These are phyloP conservation scores for Heliconius charithonia DNA, from an alignment of 2,888 invertebrate genomes.

Conservation along the genomic window DNA sequence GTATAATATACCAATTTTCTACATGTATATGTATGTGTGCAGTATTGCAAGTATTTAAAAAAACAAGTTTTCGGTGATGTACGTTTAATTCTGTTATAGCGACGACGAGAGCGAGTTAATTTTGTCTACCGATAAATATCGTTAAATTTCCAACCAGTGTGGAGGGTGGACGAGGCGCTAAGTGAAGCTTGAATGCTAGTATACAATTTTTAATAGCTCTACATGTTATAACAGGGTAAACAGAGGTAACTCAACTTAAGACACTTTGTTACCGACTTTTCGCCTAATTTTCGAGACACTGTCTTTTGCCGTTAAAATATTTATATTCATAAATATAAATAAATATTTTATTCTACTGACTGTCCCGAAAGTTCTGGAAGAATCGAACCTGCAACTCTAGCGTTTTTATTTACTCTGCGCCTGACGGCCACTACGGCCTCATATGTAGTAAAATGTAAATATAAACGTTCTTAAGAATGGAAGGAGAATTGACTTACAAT, in stretches of 20 bases:
- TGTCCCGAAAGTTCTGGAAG: too few species aligned
- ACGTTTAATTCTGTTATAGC: not conserved
- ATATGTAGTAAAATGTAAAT: too few species aligned
- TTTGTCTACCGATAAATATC: not conserved
- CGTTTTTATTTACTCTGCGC: not conserved
- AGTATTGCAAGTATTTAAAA: not conserved
- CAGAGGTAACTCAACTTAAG: not conserved
- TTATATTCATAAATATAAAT: too few species aligned
- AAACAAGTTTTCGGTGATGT: not conserved
- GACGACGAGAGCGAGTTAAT: not conserved
- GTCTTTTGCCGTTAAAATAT: too few species aligned
- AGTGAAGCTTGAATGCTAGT: conserved; percentile 9
- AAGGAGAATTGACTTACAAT: too few species aligned
- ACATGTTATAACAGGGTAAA: not conserved
- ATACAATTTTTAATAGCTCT: not conserved
- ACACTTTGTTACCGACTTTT: not conserved
- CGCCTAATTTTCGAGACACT: not conserved
- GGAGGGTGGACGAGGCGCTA: not conserved
- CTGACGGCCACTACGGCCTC: not conserved
- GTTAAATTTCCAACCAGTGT: not conserved
- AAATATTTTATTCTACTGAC: too few species aligned
- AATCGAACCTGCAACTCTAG: not conserved
- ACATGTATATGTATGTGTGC: too few species aligned
- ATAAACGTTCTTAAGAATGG: too few species aligned
- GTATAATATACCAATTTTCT: not conserved